These are phyloP conservation scores for Aramus guarauna DNA, from an alignment of 2,113 vertebrate species.

Conservation along the genomic window DNA sequence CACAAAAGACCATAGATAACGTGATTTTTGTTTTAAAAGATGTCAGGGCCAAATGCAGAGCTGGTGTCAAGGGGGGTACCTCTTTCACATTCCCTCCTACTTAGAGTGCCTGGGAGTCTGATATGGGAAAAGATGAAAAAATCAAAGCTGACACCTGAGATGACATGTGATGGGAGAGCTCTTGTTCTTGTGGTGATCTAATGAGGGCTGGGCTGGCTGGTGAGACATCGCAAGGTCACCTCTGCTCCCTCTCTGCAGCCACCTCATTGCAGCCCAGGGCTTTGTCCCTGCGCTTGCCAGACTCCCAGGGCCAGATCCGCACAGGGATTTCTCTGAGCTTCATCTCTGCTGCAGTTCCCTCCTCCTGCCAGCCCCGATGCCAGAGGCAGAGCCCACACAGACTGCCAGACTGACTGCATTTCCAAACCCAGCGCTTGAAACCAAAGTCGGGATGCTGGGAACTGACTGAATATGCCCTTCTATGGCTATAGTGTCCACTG, in stretches of 20 bases:
- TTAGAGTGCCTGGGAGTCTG: not conserved
- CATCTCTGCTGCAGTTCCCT: not conserved
- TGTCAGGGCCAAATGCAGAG: not conserved
- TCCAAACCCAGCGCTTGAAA: not conserved
- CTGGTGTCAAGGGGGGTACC: not conserved
- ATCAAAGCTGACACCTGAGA: not conserved
- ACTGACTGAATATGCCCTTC: not conserved
- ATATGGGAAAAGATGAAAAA: not conserved
- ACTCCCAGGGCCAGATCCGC: not conserved
- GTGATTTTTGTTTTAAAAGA: not conserved
- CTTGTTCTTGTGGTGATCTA: not conserved
- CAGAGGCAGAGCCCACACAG: conserved; percentile 53
- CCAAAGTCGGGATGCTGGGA: not conserved
- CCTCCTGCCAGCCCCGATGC: not conserved
- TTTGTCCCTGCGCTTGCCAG: fast-evolving
- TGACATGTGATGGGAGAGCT: not conserved
- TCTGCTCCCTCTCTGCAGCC: not conserved
- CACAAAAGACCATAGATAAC: not conserved
- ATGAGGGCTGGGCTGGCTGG: not conserved
- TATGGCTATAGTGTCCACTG: not conserved
- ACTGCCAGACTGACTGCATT: not conserved
- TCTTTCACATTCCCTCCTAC: not conserved
- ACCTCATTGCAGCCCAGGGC: not conserved
- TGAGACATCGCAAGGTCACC: not conserved
- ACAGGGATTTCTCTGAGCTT: not conserved